Evolutionary conservation across 2,888 invertebrate genomes (phyloP).

Genomic region (Melanotus villosus): DNA sequence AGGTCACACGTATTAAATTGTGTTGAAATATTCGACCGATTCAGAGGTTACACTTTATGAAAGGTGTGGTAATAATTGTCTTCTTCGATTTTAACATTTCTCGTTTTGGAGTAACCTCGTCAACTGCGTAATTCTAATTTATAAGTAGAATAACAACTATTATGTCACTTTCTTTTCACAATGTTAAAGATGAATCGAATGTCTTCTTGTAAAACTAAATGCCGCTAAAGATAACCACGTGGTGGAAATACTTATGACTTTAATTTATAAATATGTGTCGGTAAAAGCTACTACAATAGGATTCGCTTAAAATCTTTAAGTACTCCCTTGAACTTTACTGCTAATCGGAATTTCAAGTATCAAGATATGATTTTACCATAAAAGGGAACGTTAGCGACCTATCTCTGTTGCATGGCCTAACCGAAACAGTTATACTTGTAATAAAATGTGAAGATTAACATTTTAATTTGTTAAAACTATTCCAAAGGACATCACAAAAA

Average conservation of each 20-base stretch:
- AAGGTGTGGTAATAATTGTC: slow-evolving; percentile 30
- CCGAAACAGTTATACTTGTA: background rate
- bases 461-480: slow-evolving; percentile 6
- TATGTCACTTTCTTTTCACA: slow-evolving; percentile 14
- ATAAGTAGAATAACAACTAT: background rate
- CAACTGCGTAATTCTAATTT: background rate
- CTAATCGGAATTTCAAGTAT: slow-evolving; percentile 3
- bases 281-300: background rate
- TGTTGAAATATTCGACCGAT: slow-evolving; percentile 21
- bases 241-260: background rate
- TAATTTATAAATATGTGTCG: too few species aligned
- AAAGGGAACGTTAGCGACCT: slow-evolving; percentile 8
- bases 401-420: background rate
- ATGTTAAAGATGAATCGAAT: background rate
- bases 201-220: background rate
- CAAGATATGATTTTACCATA: slow-evolving; percentile 1
- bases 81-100: slow-evolving; percentile 25
- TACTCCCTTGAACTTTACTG: slow-evolving; percentile 19
- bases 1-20: slow-evolving; percentile 18
- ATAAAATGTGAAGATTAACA: slow-evolving; percentile 6
- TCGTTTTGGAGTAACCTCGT: slow-evolving; percentile 28
- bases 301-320: slow-evolving; percentile 2
- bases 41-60: slow-evolving; percentile 22
- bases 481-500: background rate
- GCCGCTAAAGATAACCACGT: background rate